Percentiles rank a stretch among this genome's conserved stretches.
Conservation (phyloP, 37 sponge, comb jelly and placozoan genomes). For the Hormiphora californensis region DNA sequence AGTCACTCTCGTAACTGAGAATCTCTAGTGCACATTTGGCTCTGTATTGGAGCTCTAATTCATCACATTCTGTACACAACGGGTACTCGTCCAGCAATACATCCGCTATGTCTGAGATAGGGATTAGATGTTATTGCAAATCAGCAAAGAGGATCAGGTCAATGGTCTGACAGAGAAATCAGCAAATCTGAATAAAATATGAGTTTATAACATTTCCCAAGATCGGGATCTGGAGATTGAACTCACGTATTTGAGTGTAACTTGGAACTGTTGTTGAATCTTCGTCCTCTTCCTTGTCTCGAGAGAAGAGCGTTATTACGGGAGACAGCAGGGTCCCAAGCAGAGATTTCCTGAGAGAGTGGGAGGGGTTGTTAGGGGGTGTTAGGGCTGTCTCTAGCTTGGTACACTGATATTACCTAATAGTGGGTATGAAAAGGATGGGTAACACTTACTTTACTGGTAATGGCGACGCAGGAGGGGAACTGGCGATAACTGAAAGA, state of each 20-base stretch:
- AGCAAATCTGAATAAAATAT: background rate
- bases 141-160: too few relatives aligned
- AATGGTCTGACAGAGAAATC: background rate
- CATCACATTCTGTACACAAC: background rate
- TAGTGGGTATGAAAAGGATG: background rate
- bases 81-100: background rate
- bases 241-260: background rate
- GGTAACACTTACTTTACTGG: background rate
- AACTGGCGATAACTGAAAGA: slow-evolving; percentile 27
- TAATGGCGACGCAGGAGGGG: slow-evolving; percentile 1
- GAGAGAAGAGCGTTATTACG: slow-evolving; percentile 1
- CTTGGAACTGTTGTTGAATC: slow-evolving; percentile 8
- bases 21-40: background rate
- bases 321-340: background rate
- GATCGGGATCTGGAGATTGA: background rate
- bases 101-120: background rate
- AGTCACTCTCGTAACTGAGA: background rate
- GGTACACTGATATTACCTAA: background rate
- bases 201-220: background rate
- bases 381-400: background rate
- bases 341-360: background rate
- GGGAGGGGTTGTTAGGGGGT: background rate
- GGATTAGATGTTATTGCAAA: too few relatives aligned
- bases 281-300: background rate
- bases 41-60: background rate